Evolutionary conservation across 2,888 invertebrate genomes (phyloP), one percentile per base, ranked within the genome.

Genomic region (Drosophila paranaensis): DNA sequence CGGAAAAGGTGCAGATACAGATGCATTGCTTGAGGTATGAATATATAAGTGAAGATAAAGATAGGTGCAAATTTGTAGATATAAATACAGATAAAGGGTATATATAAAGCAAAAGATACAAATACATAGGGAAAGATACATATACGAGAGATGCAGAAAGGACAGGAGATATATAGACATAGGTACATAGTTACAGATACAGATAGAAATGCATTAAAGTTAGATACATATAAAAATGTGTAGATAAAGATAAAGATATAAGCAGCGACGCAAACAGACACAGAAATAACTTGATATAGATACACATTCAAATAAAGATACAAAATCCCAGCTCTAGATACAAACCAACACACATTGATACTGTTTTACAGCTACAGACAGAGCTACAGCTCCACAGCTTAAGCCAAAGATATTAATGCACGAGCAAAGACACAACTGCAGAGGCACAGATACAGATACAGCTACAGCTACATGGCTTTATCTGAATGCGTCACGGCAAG

Each of bases 401-500:
- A 11, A 16, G 9, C 33, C 33, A 56, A 51, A 64, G 61, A 77
- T 71, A 72, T 43, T 56, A 33, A 51, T 55, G 14, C 54, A 51
- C 13, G 13, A 3, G 6, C 16, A 20, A 20, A 33, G 6, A 33
- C 11, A 11, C 35, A 51, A 13, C 5, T 33, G 13, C 20, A 20
- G n/a, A 20, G 20, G 20, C 20, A 25, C 5, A 40, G 35, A 50
- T 53, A 53, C 20, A 53, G 20, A 25, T 10, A 20, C 11, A 53
- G 3, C 42, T n/a, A 57, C 33, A 57, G 54, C 60, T 68, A 67
- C 37, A 39, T 25, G 42, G 37, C 45, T 43, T 13, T 37, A 56
- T 35, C 27, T 66, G 0, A n/a, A 40, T 54, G 66, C 71, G 80
- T 66, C 61, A 64, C 42, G 48, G 25, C 58, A 48, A 40, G 58